Conservation (phyloP, 2,888 invertebrate genomes). For the Drosophila picticornis region DNA sequence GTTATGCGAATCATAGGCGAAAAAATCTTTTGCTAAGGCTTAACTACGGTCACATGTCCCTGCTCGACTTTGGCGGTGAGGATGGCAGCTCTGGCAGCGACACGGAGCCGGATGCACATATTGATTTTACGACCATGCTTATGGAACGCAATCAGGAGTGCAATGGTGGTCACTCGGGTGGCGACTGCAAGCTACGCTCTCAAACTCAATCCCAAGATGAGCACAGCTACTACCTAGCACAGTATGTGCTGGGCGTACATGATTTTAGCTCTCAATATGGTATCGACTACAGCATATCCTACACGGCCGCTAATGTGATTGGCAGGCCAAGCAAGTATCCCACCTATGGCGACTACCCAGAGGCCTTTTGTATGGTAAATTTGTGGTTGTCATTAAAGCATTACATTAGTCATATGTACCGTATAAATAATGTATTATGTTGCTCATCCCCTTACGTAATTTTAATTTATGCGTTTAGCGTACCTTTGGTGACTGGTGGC, state of each 20-base stretch:
- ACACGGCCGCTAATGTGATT: constrained; percentile 94
- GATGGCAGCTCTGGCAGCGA: constrained; percentile 46
- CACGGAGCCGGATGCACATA: constrained; percentile 65
- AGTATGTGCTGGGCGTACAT: constrained; percentile 91
- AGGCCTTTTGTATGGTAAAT: constrained; percentile 95
- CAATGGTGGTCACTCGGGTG: constrained; percentile 35
- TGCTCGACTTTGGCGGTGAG: constrained; percentile 54
- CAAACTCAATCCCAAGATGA: constrained; percentile 32
- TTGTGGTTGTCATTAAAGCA: not conserved
- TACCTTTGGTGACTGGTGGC: constrained; percentile 95
- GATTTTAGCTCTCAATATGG: constrained; percentile 97
- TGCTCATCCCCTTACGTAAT: not conserved
- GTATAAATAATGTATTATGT: not conserved
- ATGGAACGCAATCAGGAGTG: constrained; percentile 42
- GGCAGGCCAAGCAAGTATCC: constrained; percentile 95
- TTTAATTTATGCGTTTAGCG: constrained; percentile 86
- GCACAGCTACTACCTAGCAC: constrained; percentile 86
- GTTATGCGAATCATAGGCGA: constrained; percentile 51
- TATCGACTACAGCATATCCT: constrained; percentile 93
- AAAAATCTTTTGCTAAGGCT: constrained; percentile 49
- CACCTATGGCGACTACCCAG: constrained; percentile 95
- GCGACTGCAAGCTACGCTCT: constrained; percentile 42
- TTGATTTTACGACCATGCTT: constrained; percentile 70
- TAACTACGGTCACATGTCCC: constrained; percentile 54
- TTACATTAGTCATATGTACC: not conserved